These are phyloP conservation scores for Mormyrops boulengeri DNA, from an alignment of 2,797 vertebrate genomes.

Conservation along the genomic window DNA sequence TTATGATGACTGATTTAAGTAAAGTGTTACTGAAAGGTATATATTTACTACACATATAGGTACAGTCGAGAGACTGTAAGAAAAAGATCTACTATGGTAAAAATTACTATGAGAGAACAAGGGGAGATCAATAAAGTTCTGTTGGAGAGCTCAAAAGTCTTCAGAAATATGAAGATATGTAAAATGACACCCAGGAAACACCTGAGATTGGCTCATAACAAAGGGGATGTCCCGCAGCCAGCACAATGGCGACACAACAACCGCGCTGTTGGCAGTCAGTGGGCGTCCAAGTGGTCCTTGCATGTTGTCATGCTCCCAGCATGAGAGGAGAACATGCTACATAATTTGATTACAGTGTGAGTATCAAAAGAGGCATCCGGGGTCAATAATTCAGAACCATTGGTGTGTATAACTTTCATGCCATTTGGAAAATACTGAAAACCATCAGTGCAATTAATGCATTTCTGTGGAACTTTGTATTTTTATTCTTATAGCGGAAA, in stretches of 20 bases:
- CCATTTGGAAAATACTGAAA: slow-evolving; percentile 8
- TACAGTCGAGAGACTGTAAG: background rate
- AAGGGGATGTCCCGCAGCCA: background rate
- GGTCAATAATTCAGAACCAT: slow-evolving; percentile 1
- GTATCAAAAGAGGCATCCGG: background rate
- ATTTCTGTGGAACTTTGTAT: background rate
- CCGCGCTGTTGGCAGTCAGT: background rate
- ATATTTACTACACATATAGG: background rate
- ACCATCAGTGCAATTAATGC: background rate
- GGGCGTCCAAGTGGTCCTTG: background rate
- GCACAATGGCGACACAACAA: background rate
- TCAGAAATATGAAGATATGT: background rate
- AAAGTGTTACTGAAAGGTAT: background rate
- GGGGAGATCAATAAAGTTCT: background rate
- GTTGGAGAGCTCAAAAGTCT: background rate
- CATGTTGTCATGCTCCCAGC: background rate
- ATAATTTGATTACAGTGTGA: slow-evolving; percentile 9
- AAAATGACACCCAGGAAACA: background rate
- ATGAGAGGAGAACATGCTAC: background rate
- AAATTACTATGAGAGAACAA: background rate
- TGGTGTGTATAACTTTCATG: background rate
- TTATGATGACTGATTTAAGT: background rate
- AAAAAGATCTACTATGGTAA: background rate
- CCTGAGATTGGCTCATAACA: background rate
- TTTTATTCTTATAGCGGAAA: background rate